Percentiles rank a stretch among this genome's conserved stretches.
Evolutionary conservation across 23 tunicate genomes (phyloP).

Genomic region (Diplosoma virens): DNA sequence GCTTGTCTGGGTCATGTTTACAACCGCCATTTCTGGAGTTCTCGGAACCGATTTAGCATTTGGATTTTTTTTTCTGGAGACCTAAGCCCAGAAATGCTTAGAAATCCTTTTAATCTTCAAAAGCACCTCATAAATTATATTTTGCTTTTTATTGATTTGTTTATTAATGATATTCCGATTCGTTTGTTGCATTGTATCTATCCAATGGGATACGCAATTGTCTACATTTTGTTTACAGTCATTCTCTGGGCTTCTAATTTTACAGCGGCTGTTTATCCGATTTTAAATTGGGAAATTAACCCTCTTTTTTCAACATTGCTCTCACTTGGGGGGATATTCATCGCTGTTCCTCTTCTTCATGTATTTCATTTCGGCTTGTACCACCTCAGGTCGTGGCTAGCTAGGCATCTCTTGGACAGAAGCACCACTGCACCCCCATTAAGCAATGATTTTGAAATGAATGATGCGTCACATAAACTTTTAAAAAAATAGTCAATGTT

Average conservation of each 20-base stretch:
- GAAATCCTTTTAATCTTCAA: conserved; percentile 45
- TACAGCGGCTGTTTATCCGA: conserved; percentile 35
- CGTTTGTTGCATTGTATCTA: conserved; percentile 63
- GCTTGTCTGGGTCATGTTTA: conserved; percentile 46
- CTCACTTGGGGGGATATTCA: neutral
- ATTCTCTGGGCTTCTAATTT: conserved; percentile 48
- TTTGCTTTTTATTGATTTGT: conserved; percentile 36
- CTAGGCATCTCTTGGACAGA: too few relatives aligned
- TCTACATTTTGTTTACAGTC: conserved; percentile 41
- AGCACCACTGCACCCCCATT: too few relatives aligned
- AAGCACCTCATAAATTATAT: conserved; percentile 51
- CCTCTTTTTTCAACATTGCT: conserved; percentile 41
- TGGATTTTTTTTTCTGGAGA: conserved; percentile 40
- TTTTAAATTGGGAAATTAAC: conserved; percentile 42
- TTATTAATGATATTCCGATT: conserved; percentile 26
- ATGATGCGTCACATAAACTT: too few relatives aligned
- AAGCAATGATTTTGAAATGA: too few relatives aligned
- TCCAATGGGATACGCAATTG: conserved; percentile 35
- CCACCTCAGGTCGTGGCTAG: conserved; percentile 19
- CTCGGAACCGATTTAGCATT: conserved; percentile 38
- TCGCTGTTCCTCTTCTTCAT: conserved; percentile 49
- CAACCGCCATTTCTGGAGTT: conserved; percentile 13
- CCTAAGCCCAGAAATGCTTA: neutral
- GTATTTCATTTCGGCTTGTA: conserved; percentile 24
- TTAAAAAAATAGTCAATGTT: too few relatives aligned